Evolutionary conservation across 2,888 invertebrate genomes (phyloP), one percentile per base, ranked within the genome.

Genomic region (Eupithecia vulgata): DNA sequence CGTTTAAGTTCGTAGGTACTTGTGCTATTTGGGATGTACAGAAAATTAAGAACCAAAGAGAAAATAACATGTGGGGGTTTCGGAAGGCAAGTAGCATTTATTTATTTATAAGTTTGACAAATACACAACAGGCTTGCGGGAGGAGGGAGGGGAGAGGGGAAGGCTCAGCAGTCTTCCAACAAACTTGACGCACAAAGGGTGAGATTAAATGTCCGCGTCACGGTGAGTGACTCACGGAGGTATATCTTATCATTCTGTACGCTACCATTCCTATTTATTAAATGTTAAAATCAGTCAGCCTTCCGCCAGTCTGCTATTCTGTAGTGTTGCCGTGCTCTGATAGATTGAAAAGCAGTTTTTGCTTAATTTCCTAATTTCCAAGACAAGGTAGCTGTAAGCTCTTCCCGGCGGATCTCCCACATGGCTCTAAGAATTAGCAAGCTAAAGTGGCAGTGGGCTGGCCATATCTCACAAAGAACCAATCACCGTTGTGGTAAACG

Each of bases 171-270:
- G 34, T 34, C 2, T 34, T 71, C 61, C 62, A 48, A 42, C 21
- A 12, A 70, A 72, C 65, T 72, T 75, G 70, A 17, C 67, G 70
- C 72, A 70, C n/a, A 75, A 70, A 48, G 72, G 70, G 67, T 67
- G 64, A 72, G 67, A 64, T 75, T 67, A 59, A 57, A 72, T 75
- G 67, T 48, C 48, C 64, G 42, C 64, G 72, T 72, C 75, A 75
- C 15, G 57, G 59, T 21, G 48, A 1, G 6, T 5, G 62, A 71
- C 40, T 69, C 61, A 68, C 74, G 40, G 68, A 35, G 12, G 13
- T 2, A 1, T 59, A 17, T 48, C 8, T n/a, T 48, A 48, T 48
- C 17, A 6, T 7, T 45, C 5, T 45, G 17, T 4, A 45, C 17
- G 17, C 6, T 37, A 37, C 5, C 5, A 37, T 8, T 13, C 40